phyloP scores from a whole-genome alignment of 2,113 vertebrate genomes.

The Gila orcuttii region DNA sequence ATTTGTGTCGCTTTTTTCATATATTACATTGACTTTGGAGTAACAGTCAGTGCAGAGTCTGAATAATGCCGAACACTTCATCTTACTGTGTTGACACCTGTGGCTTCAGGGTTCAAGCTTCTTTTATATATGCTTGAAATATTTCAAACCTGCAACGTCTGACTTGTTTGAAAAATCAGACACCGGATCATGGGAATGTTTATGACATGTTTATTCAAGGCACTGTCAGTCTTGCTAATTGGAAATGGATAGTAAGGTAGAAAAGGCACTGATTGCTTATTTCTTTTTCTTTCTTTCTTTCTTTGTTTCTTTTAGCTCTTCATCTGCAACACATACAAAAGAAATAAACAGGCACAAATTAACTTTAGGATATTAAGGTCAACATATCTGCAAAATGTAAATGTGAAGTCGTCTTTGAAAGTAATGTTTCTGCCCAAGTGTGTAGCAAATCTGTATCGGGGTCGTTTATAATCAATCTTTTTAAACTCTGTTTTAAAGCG shows the following conservation, averaged over 20 bases:
- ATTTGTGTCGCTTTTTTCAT: not conserved
- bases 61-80: not conserved
- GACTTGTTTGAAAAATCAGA: slow-evolving; percentile 20
- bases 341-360: slow-evolving; percentile 6
- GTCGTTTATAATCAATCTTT: not conserved
- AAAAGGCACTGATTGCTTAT: slow-evolving; percentile 7
- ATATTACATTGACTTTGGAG: not conserved
- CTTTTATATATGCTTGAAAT: not conserved
- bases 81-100: not conserved
- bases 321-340: not conserved
- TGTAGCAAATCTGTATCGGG: not conserved
- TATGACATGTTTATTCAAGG: slow-evolving; percentile 25
- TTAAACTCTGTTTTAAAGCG: too few species aligned
- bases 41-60: not conserved
- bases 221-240: not conserved
- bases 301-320: not conserved
- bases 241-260: not conserved
- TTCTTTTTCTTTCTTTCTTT: not conserved
- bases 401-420: not conserved
- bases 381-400: not conserved
- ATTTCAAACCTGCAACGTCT: not conserved
- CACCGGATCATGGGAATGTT: not conserved
- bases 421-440: too few species aligned
- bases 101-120: not conserved
- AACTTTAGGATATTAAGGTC: not conserved